Conservation (phyloP, 2,888 invertebrate species). For the Pecten maximus region DNA sequence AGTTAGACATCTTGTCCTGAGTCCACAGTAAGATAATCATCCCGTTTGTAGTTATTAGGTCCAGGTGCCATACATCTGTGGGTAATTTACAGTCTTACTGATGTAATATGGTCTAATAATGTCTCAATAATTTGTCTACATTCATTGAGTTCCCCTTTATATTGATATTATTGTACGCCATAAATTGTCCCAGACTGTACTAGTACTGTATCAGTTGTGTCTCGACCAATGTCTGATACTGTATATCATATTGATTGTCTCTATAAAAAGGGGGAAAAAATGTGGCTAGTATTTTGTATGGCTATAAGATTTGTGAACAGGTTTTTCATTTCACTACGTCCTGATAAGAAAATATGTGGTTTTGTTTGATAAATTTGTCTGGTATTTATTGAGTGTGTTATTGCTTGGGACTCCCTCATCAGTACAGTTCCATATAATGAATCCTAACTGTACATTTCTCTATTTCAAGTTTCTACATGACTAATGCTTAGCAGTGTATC, state of each 20-base stretch:
- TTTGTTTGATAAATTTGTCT: not conserved
- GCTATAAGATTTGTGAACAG: not conserved
- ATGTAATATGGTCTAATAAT: not conserved
- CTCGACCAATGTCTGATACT: not conserved
- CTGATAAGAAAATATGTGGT: not conserved
- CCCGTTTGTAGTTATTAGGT: no score
- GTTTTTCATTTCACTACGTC: not conserved
- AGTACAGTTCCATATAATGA: not conserved
- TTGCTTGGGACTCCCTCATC: not conserved
- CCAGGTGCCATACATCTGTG: no score
- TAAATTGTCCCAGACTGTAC: not conserved
- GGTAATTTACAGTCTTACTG: not conserved
- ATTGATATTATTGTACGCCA: not conserved
- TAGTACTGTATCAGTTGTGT: not conserved
- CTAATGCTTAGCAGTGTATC: not conserved
- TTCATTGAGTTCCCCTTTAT: not conserved
- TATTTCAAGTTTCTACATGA: not conserved
- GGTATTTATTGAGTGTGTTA: not conserved
- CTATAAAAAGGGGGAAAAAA: not conserved
- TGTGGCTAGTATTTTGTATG: not conserved
- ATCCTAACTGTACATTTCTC: not conserved
- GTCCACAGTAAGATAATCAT: no score
- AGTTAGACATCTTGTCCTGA: no score
- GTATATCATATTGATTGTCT: not conserved
- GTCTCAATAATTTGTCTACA: not conserved